Evolutionary conservation across 2,113 vertebrate species (phyloP), one percentile per base, ranked within the genome.

Genomic region (Prinia subflava): DNA sequence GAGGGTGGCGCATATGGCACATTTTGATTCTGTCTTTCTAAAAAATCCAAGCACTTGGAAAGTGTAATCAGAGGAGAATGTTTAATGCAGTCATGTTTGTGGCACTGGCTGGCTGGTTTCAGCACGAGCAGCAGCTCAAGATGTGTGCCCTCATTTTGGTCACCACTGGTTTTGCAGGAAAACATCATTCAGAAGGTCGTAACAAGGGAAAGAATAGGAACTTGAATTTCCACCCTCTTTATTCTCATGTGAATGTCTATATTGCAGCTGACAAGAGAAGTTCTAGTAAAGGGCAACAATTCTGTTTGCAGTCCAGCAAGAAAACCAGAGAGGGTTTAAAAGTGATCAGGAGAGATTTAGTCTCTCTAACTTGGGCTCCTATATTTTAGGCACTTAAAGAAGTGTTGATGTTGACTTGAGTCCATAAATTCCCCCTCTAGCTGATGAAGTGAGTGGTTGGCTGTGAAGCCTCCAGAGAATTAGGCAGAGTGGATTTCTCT

Each of bases 1-100:
- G 88, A 95, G 90, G 81, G 64, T 90, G 90, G 93, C 15, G 80
- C 96, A 95, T 97, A 93, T 95, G 96, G 94, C 86, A 81, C 86
- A 78, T 90, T 71, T 70, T 92, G 68, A 89, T 81, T 94, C 88
- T 83, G 85, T 69, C 56, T 95, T 93, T 92, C 92, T 94, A 5
- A 95, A 94, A 81, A 78, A 85, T 89, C 60, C 79, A 37, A 74
- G 73, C 83, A 24, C 86, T 95, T 49, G 62, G 83, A 64, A 95
- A 90, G 28, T 82, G 83, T 95, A 92, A 92, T 84, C 55, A 94
- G 76, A 94, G 46, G 46, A 92, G 62, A 52, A 25, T 62, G 69
- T 92, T 95, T 87, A 89, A 84, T 76, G 83, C 90, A 50, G 31
- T 86, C 5, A 0, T 78, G 44, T 64, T 86, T 90, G 85, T 84